Percentiles rank a stretch among this genome's conserved stretches.
These are phyloP conservation scores for Leguminivora glycinivorella DNA, from an alignment of 1,140 invertebrate genomes.

Conservation along the genomic window DNA sequence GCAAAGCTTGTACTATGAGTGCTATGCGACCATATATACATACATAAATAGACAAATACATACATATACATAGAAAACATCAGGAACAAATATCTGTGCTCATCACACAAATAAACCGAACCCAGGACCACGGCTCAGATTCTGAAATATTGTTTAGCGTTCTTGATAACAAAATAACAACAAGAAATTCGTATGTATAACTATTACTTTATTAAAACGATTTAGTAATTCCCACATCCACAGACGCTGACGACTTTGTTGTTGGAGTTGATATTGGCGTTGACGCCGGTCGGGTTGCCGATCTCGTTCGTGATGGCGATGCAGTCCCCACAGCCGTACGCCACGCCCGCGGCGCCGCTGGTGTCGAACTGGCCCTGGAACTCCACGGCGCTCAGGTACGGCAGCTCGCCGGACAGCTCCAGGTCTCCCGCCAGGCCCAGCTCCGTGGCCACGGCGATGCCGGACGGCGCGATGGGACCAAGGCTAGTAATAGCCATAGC, in stretches of 20 bases:
- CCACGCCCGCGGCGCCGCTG: background rate
- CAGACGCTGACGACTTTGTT: background rate
- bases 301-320: background rate
- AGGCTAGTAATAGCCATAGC: background rate
- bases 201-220: too few relatives aligned
- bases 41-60: too few relatives aligned
- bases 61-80: too few relatives aligned
- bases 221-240: background rate
- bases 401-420: background rate
- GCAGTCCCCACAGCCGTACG: constrained; percentile 26
- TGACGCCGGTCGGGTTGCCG: background rate
- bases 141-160: too few relatives aligned
- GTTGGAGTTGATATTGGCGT: background rate
- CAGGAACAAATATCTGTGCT: too few relatives aligned
- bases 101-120: too few relatives aligned
- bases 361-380: constrained; percentile 9
- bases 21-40: too few relatives aligned
- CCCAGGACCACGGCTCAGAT: too few relatives aligned
- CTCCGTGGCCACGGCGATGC: constrained; percentile 17
- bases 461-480: constrained; percentile 14
- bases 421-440: background rate
- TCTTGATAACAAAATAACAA: too few relatives aligned
- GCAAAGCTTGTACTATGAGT: too few relatives aligned
- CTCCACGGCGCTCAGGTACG: constrained; percentile 20
- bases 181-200: too few relatives aligned